Conservation (phyloP, 2,888 invertebrate genomes). For the Carcina quercana region DNA sequence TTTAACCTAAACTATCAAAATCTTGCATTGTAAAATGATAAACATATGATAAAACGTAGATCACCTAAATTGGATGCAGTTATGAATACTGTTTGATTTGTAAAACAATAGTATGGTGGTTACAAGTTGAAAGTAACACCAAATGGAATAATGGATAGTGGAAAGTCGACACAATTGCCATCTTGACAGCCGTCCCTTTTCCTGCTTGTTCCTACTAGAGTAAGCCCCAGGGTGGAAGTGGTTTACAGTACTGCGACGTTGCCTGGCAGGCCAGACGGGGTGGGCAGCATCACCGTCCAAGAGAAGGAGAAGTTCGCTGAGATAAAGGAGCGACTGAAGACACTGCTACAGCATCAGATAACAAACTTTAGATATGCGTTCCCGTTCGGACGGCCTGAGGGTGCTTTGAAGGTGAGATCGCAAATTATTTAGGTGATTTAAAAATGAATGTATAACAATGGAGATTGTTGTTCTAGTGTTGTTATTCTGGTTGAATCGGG, state of each 20-base stretch:
- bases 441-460: no score
- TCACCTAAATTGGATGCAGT: no score
- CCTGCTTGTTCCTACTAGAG: conserved; percentile 69
- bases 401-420: conserved; percentile 88
- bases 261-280: conserved; percentile 94
- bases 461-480: no score
- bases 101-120: no score
- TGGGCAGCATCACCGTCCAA: conserved; percentile 98
- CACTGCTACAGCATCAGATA: conserved; percentile 97
- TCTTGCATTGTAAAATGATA: neutral
- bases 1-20: neutral
- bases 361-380: conserved; percentile 99
- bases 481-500: no score
- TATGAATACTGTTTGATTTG: no score
- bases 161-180: no score
- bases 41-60: no score
- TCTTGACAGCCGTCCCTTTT: conserved; percentile 47
- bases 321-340: conserved; percentile 95
- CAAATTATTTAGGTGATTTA: neutral
- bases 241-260: conserved; percentile 72
- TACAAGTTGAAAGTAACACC: no score
- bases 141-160: no score
- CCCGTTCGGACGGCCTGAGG: conserved; percentile 99
- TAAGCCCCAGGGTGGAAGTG: conserved; percentile 64
- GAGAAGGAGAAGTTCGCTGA: conserved; percentile 99